These are phyloP conservation scores for Bombyx huttoni DNA, from an alignment of 2,888 invertebrate species.

Conservation along the genomic window DNA sequence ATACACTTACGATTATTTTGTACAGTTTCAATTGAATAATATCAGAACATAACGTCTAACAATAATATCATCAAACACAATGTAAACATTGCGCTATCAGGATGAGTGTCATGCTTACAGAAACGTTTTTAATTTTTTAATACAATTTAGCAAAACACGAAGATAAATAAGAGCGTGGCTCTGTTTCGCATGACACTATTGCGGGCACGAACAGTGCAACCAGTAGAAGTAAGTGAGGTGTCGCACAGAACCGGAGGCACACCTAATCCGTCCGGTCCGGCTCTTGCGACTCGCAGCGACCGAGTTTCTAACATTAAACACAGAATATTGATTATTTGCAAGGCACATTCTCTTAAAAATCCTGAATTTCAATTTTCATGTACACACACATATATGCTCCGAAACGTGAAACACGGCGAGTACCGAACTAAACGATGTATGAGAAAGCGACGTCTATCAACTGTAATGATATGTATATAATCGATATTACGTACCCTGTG, in stretches of 20 bases:
- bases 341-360: constrained; percentile 72
- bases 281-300: constrained; percentile 40
- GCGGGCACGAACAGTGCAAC: neutral
- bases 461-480: constrained; percentile 62
- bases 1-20: constrained; percentile 58
- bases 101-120: neutral
- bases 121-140: neutral
- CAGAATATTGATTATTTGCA: constrained; percentile 72
- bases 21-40: constrained; percentile 42
- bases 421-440: constrained; percentile 28
- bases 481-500: constrained; percentile 67
- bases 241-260: neutral
- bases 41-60: constrained; percentile 40
- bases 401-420: constrained; percentile 43
- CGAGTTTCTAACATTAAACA: constrained; percentile 66
- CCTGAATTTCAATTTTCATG: constrained; percentile 63
- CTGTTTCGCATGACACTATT: neutral
- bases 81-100: constrained; percentile 26
- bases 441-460: constrained; percentile 45
- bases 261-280: constrained; percentile 1
- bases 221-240: neutral
- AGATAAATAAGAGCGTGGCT: neutral
- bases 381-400: constrained; percentile 44
- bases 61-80: constrained; percentile 33
- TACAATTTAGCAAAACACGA: neutral